Conservation (phyloP, 2,113 vertebrate genomes). For the Ophiodon elongatus region DNA sequence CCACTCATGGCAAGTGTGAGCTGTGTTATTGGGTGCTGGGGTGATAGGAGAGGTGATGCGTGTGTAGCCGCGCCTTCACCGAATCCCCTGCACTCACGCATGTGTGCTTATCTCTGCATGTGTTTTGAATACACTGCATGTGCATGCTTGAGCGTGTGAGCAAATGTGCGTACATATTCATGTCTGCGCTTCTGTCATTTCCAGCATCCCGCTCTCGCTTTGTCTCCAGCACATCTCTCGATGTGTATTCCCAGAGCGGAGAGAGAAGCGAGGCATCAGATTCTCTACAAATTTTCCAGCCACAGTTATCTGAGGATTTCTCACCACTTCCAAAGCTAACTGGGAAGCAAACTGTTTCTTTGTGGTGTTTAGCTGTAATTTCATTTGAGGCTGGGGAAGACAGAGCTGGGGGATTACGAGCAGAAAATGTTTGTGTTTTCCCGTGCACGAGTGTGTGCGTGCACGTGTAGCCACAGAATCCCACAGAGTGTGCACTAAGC, state of each 20-base stretch:
- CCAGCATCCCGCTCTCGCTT: conserved; percentile 19
- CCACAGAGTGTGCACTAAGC: conserved; percentile 36
- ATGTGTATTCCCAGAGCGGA: conserved; percentile 17
- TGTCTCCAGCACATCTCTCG: conserved; percentile 13
- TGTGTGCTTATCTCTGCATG: conserved; percentile 2
- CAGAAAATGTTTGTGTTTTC: not conserved
- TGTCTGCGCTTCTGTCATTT: not conserved
- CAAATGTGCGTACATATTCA: not conserved
- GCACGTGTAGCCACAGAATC: not conserved
- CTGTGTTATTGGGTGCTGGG: conserved; percentile 20
- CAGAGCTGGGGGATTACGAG: conserved; percentile 37
- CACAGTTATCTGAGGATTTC: conserved; percentile 58
- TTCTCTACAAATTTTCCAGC: conserved; percentile 52
- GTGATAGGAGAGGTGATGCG: conserved; percentile 15
- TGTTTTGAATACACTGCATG: not conserved
- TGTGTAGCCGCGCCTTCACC: conserved; percentile 16
- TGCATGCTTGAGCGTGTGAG: not conserved
- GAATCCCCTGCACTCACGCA: not conserved
- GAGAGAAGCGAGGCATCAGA: conserved; percentile 50
- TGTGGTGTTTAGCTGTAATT: conserved; percentile 46
- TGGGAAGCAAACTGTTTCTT: conserved; percentile 48
- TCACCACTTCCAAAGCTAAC: conserved; percentile 58
- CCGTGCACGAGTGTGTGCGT: not conserved
- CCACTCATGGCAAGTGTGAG: conserved; percentile 58
- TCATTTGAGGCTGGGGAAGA: conserved; percentile 53